phyloP scores from a whole-genome alignment of 2,888 invertebrate species.

The Oscheius sp. region DNA sequence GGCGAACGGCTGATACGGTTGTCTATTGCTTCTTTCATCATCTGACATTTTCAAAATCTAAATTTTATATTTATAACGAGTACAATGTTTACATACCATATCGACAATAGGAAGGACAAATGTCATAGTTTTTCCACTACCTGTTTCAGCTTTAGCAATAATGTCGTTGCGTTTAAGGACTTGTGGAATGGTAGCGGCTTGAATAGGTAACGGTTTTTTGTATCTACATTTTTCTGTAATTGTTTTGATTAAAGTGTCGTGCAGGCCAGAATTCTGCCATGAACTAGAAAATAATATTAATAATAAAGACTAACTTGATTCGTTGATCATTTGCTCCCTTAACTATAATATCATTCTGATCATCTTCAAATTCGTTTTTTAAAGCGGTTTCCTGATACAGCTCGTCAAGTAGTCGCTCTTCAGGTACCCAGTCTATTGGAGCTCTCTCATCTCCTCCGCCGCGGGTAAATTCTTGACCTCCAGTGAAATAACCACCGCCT shows the following conservation, averaged over 20 bases:
- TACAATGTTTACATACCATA: slow-evolving; percentile 54
- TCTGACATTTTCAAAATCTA: slow-evolving; percentile 15
- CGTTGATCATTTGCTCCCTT: not conserved
- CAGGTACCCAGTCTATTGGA: slow-evolving; percentile 40
- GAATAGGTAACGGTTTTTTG: slow-evolving; percentile 88
- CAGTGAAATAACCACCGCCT: no score
- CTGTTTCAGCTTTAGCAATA: slow-evolving; percentile 97
- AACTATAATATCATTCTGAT: not conserved
- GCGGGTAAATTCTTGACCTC: no score
- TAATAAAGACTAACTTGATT: not conserved
- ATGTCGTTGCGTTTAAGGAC: slow-evolving; percentile 80
- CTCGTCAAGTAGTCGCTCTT: not conserved
- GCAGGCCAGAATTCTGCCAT: slow-evolving; percentile 50
- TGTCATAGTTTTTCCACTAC: slow-evolving; percentile 96
- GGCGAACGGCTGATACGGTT: slow-evolving; percentile 78
- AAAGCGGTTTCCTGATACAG: not conserved
- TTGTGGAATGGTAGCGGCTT: slow-evolving; percentile 86
- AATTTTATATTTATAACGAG: not conserved
- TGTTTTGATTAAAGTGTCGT: slow-evolving; percentile 31
- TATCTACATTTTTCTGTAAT: slow-evolving; percentile 75
- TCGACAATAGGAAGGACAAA: slow-evolving; percentile 89
- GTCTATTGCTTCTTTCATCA: not conserved
- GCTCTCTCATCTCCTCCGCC: no score
- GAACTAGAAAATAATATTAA: slow-evolving; percentile 32
- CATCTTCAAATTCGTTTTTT: not conserved